phyloP scores from a whole-genome alignment of 2,888 invertebrate genomes.

The Busseola fusca region DNA sequence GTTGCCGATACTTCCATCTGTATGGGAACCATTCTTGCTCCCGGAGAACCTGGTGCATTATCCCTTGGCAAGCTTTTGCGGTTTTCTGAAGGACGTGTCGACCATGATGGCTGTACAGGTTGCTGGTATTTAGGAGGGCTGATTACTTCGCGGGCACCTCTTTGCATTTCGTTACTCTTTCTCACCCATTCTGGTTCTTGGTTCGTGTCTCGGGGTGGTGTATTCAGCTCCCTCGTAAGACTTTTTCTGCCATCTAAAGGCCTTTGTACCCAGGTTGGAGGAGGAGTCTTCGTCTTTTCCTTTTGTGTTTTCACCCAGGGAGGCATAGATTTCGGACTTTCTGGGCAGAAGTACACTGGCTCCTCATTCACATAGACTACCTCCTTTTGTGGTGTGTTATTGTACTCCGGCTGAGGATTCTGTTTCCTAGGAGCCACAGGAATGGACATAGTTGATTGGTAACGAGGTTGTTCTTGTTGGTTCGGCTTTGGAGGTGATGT shows the following conservation, averaged over 20 bases:
- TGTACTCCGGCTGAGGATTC: constrained; percentile 76
- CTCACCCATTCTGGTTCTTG: constrained; percentile 85
- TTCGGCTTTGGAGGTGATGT: constrained; percentile 68
- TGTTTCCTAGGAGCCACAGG: constrained; percentile 83
- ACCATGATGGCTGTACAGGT: constrained; percentile 83
- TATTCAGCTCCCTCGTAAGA: constrained; percentile 78
- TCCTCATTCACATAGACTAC: constrained; percentile 84
- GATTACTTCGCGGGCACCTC: constrained; percentile 78
- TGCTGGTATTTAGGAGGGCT: constrained; percentile 85
- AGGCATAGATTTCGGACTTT: constrained; percentile 84
- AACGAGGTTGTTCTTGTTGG: constrained; percentile 78
- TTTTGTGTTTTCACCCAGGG: constrained; percentile 86
- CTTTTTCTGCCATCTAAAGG: constrained; percentile 82
- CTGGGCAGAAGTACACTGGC: constrained; percentile 84
- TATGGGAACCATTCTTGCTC: constrained; percentile 90
- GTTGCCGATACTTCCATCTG: constrained; percentile 89
- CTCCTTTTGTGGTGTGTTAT: constrained; percentile 79
- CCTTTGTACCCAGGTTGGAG: constrained; percentile 84
- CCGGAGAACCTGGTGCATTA: constrained; percentile 70
- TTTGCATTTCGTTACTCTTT: constrained; percentile 83
- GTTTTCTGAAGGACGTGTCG: constrained; percentile 84
- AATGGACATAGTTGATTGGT: constrained; percentile 86
- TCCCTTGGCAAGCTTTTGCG: constrained; percentile 84
- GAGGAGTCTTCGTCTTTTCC: constrained; percentile 86
- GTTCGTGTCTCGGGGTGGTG: constrained; percentile 81